A percentile compares a stretch with the other conserved stretches of the same genome.
phyloP scores from a whole-genome alignment of 2,888 invertebrate genomes.

The Hedychridium roseum region DNA sequence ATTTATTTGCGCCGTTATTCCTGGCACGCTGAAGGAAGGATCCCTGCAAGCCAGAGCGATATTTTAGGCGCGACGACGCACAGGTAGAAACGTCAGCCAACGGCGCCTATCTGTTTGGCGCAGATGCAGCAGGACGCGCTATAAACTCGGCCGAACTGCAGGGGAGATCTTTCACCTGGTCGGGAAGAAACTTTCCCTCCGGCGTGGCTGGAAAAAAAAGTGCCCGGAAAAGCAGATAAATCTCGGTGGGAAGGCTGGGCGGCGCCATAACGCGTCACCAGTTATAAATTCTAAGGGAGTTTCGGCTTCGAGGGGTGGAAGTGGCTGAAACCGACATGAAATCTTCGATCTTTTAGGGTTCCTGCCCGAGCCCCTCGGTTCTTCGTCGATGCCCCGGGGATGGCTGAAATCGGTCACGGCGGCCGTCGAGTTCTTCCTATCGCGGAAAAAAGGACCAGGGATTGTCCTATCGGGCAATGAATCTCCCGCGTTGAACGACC shows the following conservation, averaged over 20 bases:
- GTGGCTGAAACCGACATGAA: constrained; percentile 17
- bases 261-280: constrained; percentile 30
- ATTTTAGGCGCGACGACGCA: too few relatives aligned
- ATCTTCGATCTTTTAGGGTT: background rate
- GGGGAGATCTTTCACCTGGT: constrained; percentile 12
- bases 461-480: too few relatives aligned
- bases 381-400: background rate
- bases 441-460: background rate
- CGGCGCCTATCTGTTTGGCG: too few relatives aligned
- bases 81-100: too few relatives aligned
- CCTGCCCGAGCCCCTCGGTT: background rate
- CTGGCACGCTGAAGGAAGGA: too few relatives aligned
- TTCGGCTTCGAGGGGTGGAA: constrained; percentile 21
- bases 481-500: too few relatives aligned
- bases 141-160: too few relatives aligned
- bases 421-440: background rate
- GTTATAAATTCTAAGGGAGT: constrained; percentile 38
- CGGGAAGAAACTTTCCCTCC: too few relatives aligned
- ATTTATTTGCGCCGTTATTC: too few relatives aligned
- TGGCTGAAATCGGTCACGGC: background rate
- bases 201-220: constrained; percentile 13
- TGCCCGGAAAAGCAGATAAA: constrained; percentile 26
- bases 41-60: too few relatives aligned
- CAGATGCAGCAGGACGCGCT: too few relatives aligned
- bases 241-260: constrained; percentile 18